phyloP scores from a whole-genome alignment of 2,888 invertebrate genomes.

The Hoplodrina ambigua region DNA sequence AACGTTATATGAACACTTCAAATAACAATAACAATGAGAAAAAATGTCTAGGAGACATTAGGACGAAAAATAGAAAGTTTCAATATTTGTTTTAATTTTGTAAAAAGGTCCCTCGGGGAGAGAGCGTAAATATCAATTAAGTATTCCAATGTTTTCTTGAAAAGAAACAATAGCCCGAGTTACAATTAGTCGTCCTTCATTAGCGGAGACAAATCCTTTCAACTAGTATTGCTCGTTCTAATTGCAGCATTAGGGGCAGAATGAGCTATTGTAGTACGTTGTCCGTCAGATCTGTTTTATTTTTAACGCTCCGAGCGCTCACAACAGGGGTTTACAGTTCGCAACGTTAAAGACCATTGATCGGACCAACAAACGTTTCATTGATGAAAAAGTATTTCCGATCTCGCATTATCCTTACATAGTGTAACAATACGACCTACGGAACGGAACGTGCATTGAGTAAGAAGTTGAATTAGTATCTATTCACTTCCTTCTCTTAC shows the following conservation, averaged over 20 bases:
- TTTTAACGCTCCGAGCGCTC: conserved; percentile 76
- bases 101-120: conserved; percentile 68
- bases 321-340: conserved; percentile 73
- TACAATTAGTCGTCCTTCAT: conserved; percentile 83
- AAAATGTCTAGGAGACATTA: conserved; percentile 56
- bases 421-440: conserved; percentile 44
- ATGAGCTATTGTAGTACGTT: conserved; percentile 82
- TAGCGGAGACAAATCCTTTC: conserved; percentile 86
- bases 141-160: conserved; percentile 72
- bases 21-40: conserved; percentile 58
- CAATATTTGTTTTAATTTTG: conserved; percentile 74
- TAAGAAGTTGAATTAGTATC: conserved; percentile 56
- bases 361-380: conserved; percentile 65
- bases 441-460: conserved; percentile 36
- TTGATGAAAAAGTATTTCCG: conserved; percentile 64
- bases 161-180: conserved; percentile 71
- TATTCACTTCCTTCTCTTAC: conserved; percentile 36
- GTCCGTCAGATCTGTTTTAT: conserved; percentile 79
- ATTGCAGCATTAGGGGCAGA: conserved; percentile 84
- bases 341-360: conserved; percentile 71
- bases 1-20: conserved; percentile 54
- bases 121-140: conserved; percentile 78
- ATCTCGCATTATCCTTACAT: conserved; percentile 56
- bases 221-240: conserved; percentile 80
- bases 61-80: conserved; percentile 61